Evolutionary conservation across 2,888 invertebrate genomes (phyloP).

Genomic region (Schizaphis graminum): DNA sequence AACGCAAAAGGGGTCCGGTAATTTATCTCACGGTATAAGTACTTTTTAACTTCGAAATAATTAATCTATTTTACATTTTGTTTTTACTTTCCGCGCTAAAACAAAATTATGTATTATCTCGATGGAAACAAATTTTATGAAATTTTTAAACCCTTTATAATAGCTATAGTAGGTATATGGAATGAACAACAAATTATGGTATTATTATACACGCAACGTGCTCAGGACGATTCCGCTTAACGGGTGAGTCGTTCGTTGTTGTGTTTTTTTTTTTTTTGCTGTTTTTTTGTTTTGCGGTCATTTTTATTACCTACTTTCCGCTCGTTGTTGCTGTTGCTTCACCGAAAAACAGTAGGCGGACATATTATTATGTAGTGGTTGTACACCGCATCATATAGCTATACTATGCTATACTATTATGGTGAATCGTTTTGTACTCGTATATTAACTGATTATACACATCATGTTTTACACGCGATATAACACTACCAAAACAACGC

Average conservation of each 20-base stretch:
- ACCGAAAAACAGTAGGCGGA: not conserved
- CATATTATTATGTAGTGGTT: not conserved
- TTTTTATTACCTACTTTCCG: not conserved
- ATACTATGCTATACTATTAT: not conserved
- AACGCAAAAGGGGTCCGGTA: not conserved
- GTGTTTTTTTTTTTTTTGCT: not conserved
- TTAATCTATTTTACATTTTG: conserved; percentile 5
- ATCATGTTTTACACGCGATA: not conserved
- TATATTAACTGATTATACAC: not conserved
- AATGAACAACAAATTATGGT: not conserved
- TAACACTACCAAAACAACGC: not conserved
- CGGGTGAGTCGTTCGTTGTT: not conserved
- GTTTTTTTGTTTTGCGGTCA: not conserved
- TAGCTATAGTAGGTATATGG: not conserved
- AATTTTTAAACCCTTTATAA: not conserved
- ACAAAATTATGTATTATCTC: not conserved
- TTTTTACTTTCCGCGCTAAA: not conserved
- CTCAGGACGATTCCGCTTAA: not conserved
- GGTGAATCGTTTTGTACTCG: not conserved
- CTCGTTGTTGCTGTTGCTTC: not conserved
- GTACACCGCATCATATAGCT: not conserved
- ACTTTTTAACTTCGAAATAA: not conserved
- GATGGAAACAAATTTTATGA: not conserved
- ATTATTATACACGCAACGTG: not conserved
- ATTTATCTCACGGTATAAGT: not conserved